phyloP scores from a whole-genome alignment of 2,888 invertebrate genomes.

The Nysson spinosus region DNA sequence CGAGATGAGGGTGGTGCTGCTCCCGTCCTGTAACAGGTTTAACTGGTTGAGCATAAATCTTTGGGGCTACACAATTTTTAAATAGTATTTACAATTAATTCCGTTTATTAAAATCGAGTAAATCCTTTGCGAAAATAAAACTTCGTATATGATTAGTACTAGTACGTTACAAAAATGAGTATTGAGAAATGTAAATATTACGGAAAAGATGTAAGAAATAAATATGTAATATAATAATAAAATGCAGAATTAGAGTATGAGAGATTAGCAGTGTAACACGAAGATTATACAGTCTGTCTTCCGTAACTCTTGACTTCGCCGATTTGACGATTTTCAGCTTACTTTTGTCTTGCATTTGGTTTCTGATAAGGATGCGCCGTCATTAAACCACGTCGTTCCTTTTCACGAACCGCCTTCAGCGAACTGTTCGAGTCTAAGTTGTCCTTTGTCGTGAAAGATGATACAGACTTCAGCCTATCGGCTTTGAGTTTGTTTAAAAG shows the following conservation, averaged over 20 bases:
- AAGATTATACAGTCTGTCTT: background rate
- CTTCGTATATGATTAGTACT: too few species aligned
- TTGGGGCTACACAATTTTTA: background rate
- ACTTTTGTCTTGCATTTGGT: conserved; percentile 63
- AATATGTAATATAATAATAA: too few species aligned
- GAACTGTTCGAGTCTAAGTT: conserved; percentile 30
- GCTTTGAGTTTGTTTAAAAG: conserved; percentile 72
- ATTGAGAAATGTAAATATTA: too few species aligned
- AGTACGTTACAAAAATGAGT: too few species aligned
- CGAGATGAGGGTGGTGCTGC: conserved; percentile 61
- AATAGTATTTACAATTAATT: background rate
- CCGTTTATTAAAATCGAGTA: background rate
- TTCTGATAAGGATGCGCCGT: conserved; percentile 71
- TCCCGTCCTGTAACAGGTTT: conserved; percentile 58
- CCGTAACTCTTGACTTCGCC: too few species aligned
- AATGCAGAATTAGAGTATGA: too few species aligned
- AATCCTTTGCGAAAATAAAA: background rate
- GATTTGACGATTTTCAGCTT: conserved; percentile 52
- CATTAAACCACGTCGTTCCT: conserved; percentile 68
- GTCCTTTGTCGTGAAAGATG: too few species aligned
- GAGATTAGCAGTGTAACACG: too few species aligned
- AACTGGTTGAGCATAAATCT: background rate
- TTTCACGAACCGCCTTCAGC: conserved; percentile 63
- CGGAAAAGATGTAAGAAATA: too few species aligned
- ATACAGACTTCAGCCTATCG: conserved; percentile 55